Evolutionary conservation across 1,140 invertebrate species (phyloP).

Genomic region (Pseudomyrmex dendroicus): DNA sequence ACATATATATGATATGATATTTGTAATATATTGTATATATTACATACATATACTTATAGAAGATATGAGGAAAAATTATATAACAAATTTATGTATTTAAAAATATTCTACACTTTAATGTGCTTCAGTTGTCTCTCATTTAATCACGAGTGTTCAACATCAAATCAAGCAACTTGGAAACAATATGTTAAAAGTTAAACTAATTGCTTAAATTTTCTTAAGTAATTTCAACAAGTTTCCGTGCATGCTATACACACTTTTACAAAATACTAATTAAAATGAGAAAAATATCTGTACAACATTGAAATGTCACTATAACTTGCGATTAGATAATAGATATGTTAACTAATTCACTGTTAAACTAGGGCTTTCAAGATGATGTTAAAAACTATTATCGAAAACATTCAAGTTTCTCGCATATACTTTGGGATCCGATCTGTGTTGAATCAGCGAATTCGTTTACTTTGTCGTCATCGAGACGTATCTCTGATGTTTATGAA

Average conservation of each 20-base stretch:
- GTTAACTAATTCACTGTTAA: constrained; percentile 41
- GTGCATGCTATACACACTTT: constrained; percentile 44
- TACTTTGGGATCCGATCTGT: no score
- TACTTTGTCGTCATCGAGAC: no score
- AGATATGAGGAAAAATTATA: constrained; percentile 64
- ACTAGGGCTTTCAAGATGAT: no score
- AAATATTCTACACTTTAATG: constrained; percentile 66
- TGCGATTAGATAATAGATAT: constrained; percentile 48
- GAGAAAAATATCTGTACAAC: constrained; percentile 39
- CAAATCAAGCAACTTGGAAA: constrained; percentile 60
- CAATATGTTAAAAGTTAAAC: constrained; percentile 58
- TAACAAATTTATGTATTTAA: constrained; percentile 72
- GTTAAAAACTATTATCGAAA: no score
- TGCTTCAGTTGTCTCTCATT: constrained; percentile 63
- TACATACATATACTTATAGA: constrained; percentile 72
- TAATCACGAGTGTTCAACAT: constrained; percentile 63
- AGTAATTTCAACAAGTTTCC: constrained; percentile 49
- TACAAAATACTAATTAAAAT: constrained; percentile 53
- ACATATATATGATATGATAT: constrained; percentile 74
- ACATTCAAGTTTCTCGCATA: no score
- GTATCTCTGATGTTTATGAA: no score
- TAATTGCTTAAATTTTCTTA: constrained; percentile 58
- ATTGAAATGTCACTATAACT: constrained; percentile 30
- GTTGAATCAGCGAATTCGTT: no score
- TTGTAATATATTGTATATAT: constrained; percentile 86